Evolutionary conservation across 2,113 vertebrate genomes (phyloP).

Genomic region (Myotis brandtii): DNA sequence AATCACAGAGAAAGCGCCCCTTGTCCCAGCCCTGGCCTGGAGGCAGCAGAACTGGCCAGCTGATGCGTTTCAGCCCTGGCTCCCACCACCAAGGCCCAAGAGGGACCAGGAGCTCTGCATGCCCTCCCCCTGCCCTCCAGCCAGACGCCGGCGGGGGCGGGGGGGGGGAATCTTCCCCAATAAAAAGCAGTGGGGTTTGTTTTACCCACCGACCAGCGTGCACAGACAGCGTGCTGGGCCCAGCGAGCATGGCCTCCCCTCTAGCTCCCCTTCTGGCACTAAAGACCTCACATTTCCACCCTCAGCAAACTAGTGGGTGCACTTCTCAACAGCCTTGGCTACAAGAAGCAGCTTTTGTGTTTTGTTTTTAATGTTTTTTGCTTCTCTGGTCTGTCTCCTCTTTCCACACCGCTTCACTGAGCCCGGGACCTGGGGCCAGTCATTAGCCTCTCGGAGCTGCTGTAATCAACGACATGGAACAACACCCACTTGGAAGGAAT

Average conservation of each 20-base stretch:
- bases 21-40: neutral
- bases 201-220: neutral
- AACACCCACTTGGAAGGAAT: neutral
- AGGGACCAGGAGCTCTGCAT: neutral
- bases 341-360: neutral
- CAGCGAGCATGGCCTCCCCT: too few species aligned
- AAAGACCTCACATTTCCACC: neutral
- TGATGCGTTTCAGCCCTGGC: neutral
- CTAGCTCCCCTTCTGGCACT: neutral
- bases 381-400: neutral
- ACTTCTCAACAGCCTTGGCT: neutral
- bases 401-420: neutral
- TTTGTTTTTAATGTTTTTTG: neutral
- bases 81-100: neutral
- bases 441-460: neutral
- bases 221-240: neutral
- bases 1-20: neutral
- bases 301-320: neutral
- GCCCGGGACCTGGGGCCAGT: neutral
- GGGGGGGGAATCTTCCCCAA: neutral
- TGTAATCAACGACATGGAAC: neutral
- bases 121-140: too few species aligned
- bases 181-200: neutral
- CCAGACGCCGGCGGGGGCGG: too few species aligned
- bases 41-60: neutral